Evolutionary conservation across 2,797 vertebrate genomes (phyloP).

Genomic region (Knipowitschia caucasica): DNA sequence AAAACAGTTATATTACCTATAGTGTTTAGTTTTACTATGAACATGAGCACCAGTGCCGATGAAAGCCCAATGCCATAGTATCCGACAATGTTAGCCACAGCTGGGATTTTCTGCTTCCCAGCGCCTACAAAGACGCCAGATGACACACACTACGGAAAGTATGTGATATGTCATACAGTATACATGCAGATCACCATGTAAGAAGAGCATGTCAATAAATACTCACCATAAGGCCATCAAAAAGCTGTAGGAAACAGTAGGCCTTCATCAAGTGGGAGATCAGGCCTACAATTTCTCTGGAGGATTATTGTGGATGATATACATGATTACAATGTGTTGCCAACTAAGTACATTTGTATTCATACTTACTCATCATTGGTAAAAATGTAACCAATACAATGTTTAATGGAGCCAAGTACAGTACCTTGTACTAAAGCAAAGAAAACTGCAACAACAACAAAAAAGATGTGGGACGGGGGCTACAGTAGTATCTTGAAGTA

Average conservation of each 20-base stretch:
- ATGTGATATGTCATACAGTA: neutral
- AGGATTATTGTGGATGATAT: neutral
- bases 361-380: slow-evolving; percentile 82
- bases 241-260: slow-evolving; percentile 82
- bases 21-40: slow-evolving; percentile 78
- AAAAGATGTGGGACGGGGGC: neutral
- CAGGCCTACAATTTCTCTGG: slow-evolving; percentile 79
- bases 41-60: slow-evolving; percentile 81
- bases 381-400: slow-evolving; percentile 81
- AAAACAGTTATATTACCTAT: slow-evolving; percentile 69
- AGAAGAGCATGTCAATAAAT: neutral
- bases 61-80: slow-evolving; percentile 87
- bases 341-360: neutral
- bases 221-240: slow-evolving; percentile 81
- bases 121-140: slow-evolving; percentile 85
- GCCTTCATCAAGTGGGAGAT: slow-evolving; percentile 78
- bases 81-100: slow-evolving; percentile 83
- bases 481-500: neutral
- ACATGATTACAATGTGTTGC: neutral
- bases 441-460: slow-evolving; percentile 46
- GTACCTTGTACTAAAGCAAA: slow-evolving; percentile 66
- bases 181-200: neutral
- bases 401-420: slow-evolving; percentile 63
- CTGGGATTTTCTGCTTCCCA: slow-evolving; percentile 89
- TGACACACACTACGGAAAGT: slow-evolving; percentile 75